Evolutionary conservation across 2,113 vertebrate species (phyloP).

Genomic region (Petroica traversi): DNA sequence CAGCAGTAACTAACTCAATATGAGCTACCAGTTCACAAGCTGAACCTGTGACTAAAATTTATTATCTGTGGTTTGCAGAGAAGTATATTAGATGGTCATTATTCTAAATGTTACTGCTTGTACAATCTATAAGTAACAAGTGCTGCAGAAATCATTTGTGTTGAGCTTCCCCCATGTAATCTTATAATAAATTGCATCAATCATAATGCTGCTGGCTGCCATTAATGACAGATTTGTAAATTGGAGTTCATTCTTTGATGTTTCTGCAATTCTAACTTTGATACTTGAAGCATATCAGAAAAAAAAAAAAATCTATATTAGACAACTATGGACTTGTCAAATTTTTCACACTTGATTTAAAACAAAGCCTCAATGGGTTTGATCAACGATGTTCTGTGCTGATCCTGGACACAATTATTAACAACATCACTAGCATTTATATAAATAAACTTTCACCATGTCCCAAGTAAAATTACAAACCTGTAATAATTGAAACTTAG

Average conservation of each 20-base stretch:
- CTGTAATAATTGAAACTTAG: not conserved
- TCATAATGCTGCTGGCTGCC: not conserved
- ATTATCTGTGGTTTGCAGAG: not conserved
- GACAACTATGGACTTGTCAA: not conserved
- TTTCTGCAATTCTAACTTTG: not conserved
- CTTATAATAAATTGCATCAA: not conserved
- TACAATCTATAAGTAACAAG: not conserved
- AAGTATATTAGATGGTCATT: not conserved
- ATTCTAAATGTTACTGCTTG: not conserved
- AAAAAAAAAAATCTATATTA: slow-evolving; percentile 15
- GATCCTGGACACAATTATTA: not conserved
- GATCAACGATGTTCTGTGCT: not conserved
- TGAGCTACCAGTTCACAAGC: not conserved
- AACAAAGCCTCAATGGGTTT: not conserved
- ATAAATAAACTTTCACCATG: not conserved
- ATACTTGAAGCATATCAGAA: not conserved
- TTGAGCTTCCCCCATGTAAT: not conserved
- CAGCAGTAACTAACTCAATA: not conserved
- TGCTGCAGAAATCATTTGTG: not conserved
- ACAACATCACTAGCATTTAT: not conserved
- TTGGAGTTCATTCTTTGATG: not conserved
- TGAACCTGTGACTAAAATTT: not conserved
- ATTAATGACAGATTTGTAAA: slow-evolving; percentile 22
- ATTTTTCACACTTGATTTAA: not conserved
- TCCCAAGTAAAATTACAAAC: not conserved